phyloP scores from a whole-genome alignment of 2,113 vertebrate genomes.

The Trematocara macrostoma region DNA sequence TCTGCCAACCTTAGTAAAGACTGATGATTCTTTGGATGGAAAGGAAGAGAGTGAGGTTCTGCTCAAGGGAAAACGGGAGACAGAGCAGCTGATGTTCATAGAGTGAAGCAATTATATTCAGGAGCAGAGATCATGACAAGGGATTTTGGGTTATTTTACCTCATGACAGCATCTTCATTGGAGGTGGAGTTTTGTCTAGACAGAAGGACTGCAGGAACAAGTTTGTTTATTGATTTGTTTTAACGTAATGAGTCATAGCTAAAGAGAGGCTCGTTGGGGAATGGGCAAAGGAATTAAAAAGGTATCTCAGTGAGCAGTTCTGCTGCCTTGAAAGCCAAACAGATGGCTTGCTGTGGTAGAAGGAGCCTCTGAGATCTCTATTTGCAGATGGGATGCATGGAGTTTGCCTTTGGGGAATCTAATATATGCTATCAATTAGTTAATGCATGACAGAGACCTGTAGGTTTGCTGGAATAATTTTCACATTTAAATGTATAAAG shows the following conservation, averaged over 20 bases:
- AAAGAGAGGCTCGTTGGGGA: conserved; percentile 27
- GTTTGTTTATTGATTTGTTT: conserved; percentile 20
- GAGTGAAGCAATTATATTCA: conserved; percentile 25
- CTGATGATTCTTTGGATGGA: conserved; percentile 37
- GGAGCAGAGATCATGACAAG: conserved; percentile 7
- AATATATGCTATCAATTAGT: conserved; percentile 39
- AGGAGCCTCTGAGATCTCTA: conserved; percentile 46
- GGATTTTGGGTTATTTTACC: neutral
- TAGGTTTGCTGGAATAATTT: conserved; percentile 23
- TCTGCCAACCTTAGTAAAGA: conserved; percentile 42
- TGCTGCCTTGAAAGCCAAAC: conserved; percentile 58
- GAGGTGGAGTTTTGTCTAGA: conserved; percentile 1
- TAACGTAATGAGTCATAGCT: conserved; percentile 53
- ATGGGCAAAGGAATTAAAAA: conserved; percentile 40
- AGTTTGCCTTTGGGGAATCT: conserved; percentile 20
- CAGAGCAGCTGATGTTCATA: conserved; percentile 8
- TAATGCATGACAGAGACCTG: conserved; percentile 2
- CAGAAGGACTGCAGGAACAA: neutral
- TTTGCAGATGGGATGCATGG: conserved; percentile 37
- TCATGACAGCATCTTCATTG: neutral
- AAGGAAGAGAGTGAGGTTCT: conserved; percentile 16
- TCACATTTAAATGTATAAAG: neutral
- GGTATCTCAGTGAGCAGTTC: conserved; percentile 36
- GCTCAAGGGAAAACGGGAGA: neutral
- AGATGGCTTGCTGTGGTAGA: conserved; percentile 55